A percentile compares a stretch with the other conserved stretches of the same genome.
Conservation (phyloP, 2,113 vertebrate species). For the Corvus hawaiiensis region DNA sequence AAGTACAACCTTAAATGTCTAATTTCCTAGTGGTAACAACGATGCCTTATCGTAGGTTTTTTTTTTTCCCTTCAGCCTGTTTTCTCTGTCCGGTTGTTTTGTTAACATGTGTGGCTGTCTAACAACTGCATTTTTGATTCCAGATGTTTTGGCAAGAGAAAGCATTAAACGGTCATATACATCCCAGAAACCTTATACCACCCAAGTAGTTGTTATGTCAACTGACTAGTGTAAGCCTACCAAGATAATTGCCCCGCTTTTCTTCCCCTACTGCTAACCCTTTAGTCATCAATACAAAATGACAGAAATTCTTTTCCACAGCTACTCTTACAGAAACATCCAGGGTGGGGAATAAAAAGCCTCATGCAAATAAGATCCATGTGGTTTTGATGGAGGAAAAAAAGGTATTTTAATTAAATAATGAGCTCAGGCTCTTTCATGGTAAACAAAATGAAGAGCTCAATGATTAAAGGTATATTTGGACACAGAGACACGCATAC, state of each 20-base stretch:
- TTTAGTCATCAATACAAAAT: conserved; percentile 65
- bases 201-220: conserved; percentile 69
- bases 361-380: conserved; percentile 50
- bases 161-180: conserved; percentile 24
- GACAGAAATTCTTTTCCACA: conserved; percentile 51
- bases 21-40: conserved; percentile 63
- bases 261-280: conserved; percentile 38
- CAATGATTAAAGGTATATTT: conserved; percentile 43
- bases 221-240: conserved; percentile 42
- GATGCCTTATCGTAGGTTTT: conserved; percentile 26
- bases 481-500: background rate
- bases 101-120: conserved; percentile 65
- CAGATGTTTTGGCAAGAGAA: conserved; percentile 76
- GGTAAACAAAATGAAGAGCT: conserved; percentile 43
- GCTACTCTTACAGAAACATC: conserved; percentile 42
- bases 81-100: conserved; percentile 60
- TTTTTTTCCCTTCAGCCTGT: background rate
- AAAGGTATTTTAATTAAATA: conserved; percentile 64
- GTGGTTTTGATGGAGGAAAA: conserved; percentile 52
- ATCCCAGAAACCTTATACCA: conserved; percentile 68
- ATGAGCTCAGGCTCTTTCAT: conserved; percentile 19
- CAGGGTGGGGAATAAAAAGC: background rate
- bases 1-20: conserved; percentile 68
- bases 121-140: conserved; percentile 68
- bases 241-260: conserved; percentile 10